Percentiles rank a stretch among this genome's conserved stretches.
phyloP scores from a whole-genome alignment of 2,888 invertebrate species.

The Herminia tarsipennalis region DNA sequence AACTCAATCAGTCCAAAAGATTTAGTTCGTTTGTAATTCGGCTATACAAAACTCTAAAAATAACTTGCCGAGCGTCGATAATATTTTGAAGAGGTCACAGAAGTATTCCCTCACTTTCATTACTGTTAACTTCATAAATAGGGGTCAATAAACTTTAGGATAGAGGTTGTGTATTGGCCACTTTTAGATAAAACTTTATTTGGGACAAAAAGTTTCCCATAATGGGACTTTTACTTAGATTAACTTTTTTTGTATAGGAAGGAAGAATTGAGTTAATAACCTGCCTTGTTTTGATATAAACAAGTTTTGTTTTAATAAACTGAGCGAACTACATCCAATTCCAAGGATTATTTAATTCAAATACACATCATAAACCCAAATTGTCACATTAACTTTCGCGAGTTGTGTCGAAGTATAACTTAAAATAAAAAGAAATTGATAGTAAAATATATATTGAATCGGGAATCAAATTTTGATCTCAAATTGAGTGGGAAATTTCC shows the following conservation, averaged over 20 bases:
- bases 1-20: too few species aligned
- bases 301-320: not conserved
- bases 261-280: slow-evolving; percentile 6
- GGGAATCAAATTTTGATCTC: too few species aligned
- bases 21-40: too few species aligned
- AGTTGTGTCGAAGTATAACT: too few species aligned
- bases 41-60: too few species aligned
- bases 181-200: slow-evolving; percentile 6
- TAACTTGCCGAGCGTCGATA: too few species aligned
- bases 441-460: too few species aligned
- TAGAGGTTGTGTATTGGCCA: slow-evolving; percentile 2
- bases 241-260: slow-evolving; percentile 5
- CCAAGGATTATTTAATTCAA: not conserved
- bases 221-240: slow-evolving; percentile 8
- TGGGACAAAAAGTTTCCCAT: not conserved
- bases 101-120: not conserved
- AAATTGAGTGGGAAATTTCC: too few species aligned
- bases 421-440: too few species aligned
- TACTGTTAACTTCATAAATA: not conserved
- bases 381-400: too few species aligned
- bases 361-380: not conserved
- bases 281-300: slow-evolving; percentile 13
- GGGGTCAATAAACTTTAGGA: not conserved
- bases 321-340: not conserved
- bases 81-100: too few species aligned